Percentiles rank a stretch among this genome's conserved stretches.
phyloP scores from a whole-genome alignment of 2,888 invertebrate genomes.

The Drosophila sordidula region DNA sequence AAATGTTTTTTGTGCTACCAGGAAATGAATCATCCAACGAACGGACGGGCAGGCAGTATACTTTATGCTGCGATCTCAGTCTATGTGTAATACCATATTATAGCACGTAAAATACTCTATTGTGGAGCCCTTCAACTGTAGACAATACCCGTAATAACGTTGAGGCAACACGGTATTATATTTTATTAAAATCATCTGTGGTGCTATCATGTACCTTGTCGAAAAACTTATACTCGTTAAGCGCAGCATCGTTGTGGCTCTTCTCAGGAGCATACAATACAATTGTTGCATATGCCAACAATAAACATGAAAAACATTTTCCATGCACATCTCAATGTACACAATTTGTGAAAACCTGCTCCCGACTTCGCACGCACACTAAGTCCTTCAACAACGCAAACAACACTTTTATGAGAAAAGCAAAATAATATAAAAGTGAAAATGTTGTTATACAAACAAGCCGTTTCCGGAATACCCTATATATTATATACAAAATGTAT shows the following conservation, averaged over 20 bases:
- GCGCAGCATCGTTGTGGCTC: slow-evolving; percentile 18
- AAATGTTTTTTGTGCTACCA: slow-evolving; percentile 3
- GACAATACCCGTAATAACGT: slow-evolving; percentile 1
- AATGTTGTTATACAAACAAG: background rate
- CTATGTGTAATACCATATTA: too few species aligned
- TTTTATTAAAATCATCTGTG: slow-evolving; percentile 29
- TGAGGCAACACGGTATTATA: slow-evolving; percentile 9
- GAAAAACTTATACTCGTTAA: slow-evolving; percentile 6
- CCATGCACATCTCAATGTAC: slow-evolving; percentile 19
- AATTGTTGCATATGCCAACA: slow-evolving; percentile 41
- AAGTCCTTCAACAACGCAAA: slow-evolving; percentile 45
- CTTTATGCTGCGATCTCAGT: background rate
- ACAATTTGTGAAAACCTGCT: slow-evolving; percentile 3
- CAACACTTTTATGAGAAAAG: slow-evolving; percentile 40
- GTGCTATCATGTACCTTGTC: slow-evolving; percentile 3
- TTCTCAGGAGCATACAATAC: slow-evolving; percentile 26
- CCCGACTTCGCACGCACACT: slow-evolving; percentile 18
- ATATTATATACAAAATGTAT: too few species aligned
- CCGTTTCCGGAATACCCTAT: background rate
- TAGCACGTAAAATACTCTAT: background rate
- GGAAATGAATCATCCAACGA: slow-evolving; percentile 3
- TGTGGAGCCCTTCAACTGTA: background rate
- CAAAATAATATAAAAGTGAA: slow-evolving; percentile 21
- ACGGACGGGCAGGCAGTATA: background rate
- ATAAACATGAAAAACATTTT: slow-evolving; percentile 32